Conservation (phyloP, 2,797 vertebrate genomes). For the Catharus ustulatus region DNA sequence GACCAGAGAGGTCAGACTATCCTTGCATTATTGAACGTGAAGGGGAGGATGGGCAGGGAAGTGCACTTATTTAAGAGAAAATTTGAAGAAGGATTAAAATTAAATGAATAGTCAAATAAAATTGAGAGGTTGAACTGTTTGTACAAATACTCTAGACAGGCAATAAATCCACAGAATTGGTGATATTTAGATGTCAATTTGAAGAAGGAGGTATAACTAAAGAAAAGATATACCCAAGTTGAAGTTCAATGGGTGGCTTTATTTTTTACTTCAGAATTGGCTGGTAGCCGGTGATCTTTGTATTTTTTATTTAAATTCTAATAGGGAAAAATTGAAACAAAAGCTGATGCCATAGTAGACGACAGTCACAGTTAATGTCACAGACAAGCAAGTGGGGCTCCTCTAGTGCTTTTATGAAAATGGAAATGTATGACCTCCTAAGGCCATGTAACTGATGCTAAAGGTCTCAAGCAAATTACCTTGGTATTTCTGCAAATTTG, state of each 20-base stretch:
- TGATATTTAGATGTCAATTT: not conserved
- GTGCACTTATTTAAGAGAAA: not conserved
- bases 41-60: rapidly evolving
- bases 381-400: not conserved
- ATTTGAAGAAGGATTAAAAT: not conserved
- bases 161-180: not conserved
- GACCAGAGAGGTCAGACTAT: not conserved
- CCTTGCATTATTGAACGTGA: not conserved
- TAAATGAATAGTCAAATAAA: not conserved
- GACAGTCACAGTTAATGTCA: not conserved
- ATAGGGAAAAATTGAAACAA: not conserved
- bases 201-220: not conserved
- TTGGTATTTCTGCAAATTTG: not conserved
- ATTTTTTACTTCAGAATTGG: not conserved
- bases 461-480: not conserved
- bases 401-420: not conserved
- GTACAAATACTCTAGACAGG: not conserved
- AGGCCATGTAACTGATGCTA: not conserved
- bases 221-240: not conserved
- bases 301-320: not conserved
- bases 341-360: not conserved
- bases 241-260: not conserved
- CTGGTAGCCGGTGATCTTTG: not conserved
- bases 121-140: not conserved
- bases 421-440: not conserved